Percentiles rank a stretch among this genome's conserved stretches.
Evolutionary conservation across 2,888 invertebrate genomes (phyloP).

Genomic region (Dryocosmus kuriphilus): DNA sequence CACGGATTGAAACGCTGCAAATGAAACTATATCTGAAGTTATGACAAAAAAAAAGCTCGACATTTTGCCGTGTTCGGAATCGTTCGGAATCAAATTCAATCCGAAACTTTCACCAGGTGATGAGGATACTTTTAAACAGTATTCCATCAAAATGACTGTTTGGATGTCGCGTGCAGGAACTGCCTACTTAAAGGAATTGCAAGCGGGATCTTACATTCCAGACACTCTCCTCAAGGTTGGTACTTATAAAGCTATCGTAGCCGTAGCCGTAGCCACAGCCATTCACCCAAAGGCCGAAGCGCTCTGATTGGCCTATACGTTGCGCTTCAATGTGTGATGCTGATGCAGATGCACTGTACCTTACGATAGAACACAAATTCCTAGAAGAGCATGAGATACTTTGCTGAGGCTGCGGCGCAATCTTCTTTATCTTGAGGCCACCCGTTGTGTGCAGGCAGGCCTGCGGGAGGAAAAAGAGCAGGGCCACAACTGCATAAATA

Average conservation of each 20-base stretch:
- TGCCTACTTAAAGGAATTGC: conserved; percentile 63
- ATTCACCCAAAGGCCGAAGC: conserved; percentile 69
- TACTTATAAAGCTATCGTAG: too few species aligned
- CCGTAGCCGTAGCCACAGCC: conserved; percentile 65
- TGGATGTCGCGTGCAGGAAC: conserved; percentile 44
- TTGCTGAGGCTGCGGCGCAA: conserved; percentile 12
- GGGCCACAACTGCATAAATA: neutral
- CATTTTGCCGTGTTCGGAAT: too few species aligned
- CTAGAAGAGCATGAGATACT: conserved; percentile 28
- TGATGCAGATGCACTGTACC: neutral
- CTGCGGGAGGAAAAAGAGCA: neutral
- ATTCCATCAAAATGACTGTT: too few species aligned
- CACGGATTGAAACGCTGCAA: too few species aligned
- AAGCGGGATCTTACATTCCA: conserved; percentile 67
- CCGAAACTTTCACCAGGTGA: too few species aligned
- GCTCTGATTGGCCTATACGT: conserved; percentile 58
- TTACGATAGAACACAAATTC: conserved; percentile 20
- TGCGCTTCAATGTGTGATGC: conserved; percentile 9
- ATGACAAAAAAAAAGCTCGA: too few species aligned
- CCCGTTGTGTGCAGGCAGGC: conserved; percentile 9
- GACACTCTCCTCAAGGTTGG: conserved; percentile 69
- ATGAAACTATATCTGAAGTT: too few species aligned
- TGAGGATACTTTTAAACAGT: too few species aligned
- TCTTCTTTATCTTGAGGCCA: conserved; percentile 40
- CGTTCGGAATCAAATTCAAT: too few species aligned